phyloP scores from a whole-genome alignment of 2,888 invertebrate genomes.

The Oscheius sp. region DNA sequence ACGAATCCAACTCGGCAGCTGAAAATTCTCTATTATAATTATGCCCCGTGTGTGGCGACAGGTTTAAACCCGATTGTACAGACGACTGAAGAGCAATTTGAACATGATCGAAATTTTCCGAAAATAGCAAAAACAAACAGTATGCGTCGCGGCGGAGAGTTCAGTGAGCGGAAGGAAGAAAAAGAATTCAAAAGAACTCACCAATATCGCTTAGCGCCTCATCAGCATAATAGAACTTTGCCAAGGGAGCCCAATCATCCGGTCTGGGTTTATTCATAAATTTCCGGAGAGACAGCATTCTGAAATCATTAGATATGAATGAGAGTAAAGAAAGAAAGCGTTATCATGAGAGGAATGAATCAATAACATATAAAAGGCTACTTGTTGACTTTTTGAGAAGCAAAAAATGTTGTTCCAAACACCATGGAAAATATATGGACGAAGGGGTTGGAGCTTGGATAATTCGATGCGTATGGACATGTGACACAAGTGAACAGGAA shows the following conservation, averaged over 20 bases:
- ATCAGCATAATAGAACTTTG: constrained; percentile 91
- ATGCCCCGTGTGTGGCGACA: background rate
- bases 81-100: constrained; percentile 24
- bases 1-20: constrained; percentile 90
- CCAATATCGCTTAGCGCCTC: constrained; percentile 90
- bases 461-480: too few species aligned
- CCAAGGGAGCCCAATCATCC: constrained; percentile 68
- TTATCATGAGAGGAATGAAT: background rate
- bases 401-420: too few species aligned
- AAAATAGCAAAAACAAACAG: constrained; percentile 27
- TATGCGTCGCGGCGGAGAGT: background rate
- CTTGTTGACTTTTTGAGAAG: too few species aligned
- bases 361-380: background rate
- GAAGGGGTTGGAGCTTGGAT: too few species aligned
- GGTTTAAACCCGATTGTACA: constrained; percentile 8
- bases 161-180: background rate
- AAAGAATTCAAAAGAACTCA: constrained; percentile 27
- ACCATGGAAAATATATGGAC: too few species aligned
- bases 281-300: constrained; percentile 69
- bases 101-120: constrained; percentile 16
- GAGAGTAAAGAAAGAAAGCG: background rate
- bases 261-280: constrained; percentile 68
- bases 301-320: background rate
- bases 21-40: constrained; percentile 23
- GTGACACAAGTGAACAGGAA: too few species aligned